These are phyloP conservation scores for Lichenostomus cassidix DNA, from an alignment of 2,113 vertebrate species.

Conservation along the genomic window DNA sequence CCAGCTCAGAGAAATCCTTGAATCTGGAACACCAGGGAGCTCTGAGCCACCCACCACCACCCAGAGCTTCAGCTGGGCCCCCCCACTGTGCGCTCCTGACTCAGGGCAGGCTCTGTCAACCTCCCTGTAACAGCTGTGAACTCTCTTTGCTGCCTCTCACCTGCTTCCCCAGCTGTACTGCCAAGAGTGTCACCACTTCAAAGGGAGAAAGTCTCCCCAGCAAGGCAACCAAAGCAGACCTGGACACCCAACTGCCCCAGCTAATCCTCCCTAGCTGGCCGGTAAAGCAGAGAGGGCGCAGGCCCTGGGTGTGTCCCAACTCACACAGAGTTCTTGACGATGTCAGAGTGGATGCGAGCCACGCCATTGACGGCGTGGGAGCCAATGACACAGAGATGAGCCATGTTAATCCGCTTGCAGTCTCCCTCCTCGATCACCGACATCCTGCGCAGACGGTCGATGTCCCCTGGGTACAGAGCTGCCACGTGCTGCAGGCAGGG, in stretches of 20 bases:
- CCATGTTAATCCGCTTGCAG: slow-evolving; percentile 89
- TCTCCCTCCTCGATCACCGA: slow-evolving; percentile 86
- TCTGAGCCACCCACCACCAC: not conserved
- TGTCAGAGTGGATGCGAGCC: slow-evolving; percentile 85
- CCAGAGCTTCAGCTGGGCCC: not conserved
- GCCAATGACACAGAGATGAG: slow-evolving; percentile 86
- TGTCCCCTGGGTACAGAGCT: slow-evolving; percentile 79
- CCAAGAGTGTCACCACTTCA: not conserved
- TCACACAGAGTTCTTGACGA: slow-evolving; percentile 81
- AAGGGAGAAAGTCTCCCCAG: not conserved
- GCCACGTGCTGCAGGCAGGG: slow-evolving; percentile 70
- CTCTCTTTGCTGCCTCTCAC: not conserved
- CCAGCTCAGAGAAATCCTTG: slow-evolving; percentile 86
- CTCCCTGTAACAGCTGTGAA: not conserved
- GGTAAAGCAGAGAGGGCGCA: not conserved
- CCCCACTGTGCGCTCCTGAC: accelerated
- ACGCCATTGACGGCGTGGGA: slow-evolving; percentile 84
- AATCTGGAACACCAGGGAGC: slow-evolving; percentile 72
- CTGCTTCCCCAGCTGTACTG: not conserved
- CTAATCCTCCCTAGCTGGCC: not conserved
- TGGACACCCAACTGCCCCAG: accelerated
- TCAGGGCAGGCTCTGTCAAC: not conserved
- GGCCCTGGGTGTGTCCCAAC: not conserved
- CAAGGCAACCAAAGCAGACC: not conserved
- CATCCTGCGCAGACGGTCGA: slow-evolving; percentile 81